These are phyloP conservation scores for Piaya cayana DNA, from an alignment of 2,113 vertebrate species.

Conservation along the genomic window DNA sequence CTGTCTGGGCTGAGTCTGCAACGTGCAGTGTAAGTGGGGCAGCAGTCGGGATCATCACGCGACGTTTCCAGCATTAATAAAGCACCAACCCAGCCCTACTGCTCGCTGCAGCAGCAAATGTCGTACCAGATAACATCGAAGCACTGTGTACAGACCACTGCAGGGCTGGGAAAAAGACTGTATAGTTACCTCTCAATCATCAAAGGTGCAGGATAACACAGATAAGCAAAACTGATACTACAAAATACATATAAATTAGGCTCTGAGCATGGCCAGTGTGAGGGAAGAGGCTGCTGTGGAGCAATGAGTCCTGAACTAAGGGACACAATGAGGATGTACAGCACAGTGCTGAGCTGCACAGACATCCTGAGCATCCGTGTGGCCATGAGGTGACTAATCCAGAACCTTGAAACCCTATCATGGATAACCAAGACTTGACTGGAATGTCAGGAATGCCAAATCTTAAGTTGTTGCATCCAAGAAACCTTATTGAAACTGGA, in stretches of 20 bases:
- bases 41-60: background rate
- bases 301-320: background rate
- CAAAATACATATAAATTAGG: background rate
- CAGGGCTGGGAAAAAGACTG: background rate
- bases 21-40: no score
- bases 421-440: background rate
- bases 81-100: background rate
- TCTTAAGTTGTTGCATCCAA: background rate
- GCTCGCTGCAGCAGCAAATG: accelerated
- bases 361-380: background rate
- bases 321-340: accelerated
- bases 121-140: background rate
- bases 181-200: background rate
- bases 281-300: background rate
- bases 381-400: accelerated
- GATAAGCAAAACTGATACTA: background rate
- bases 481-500: background rate
- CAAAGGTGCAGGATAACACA: background rate
- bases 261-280: background rate
- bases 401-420: background rate
- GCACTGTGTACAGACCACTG: background rate
- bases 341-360: background rate
- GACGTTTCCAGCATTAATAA: background rate
- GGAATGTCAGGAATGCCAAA: background rate
- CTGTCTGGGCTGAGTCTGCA: background rate